Evolutionary conservation across 2,797 vertebrate species (phyloP), one percentile per base, ranked within the genome.

Genomic region (Neostethus bicornis): DNA sequence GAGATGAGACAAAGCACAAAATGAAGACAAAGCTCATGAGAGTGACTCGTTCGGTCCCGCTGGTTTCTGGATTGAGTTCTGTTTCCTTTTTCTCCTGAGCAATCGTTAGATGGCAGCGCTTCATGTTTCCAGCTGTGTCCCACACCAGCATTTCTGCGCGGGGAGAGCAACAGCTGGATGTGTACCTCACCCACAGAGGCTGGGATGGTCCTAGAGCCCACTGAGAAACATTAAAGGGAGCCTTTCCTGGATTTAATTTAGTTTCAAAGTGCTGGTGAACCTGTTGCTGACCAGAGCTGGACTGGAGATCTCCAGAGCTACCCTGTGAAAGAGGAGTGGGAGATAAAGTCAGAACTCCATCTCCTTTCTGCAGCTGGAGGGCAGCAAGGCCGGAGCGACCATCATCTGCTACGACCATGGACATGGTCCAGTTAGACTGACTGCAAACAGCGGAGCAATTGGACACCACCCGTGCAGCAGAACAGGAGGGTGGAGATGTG

Each of bases 151-250:
- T 54, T 68, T 91, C 89, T 3, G 90, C 92, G 24, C 61, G 48
- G 13, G 69, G 56, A 1, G 70, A 81, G 72, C 93, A 94, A 79
- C 93, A 94, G 70, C 77, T 70, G 28, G 93, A 92, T 0, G 63
- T 80, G 72, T 93, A 93, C 10, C 28, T 68, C 67, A 85, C 71
- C 51, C 75, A 83, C 32, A 93, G 70, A 4, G 81, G 80, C 54
- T 82, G 73, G 10, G 83, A 75, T 3, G 79, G 60, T 7, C 28
- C 77, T 19, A 45, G 43, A 0, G 31, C 64, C 87, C 86, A 85
- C n/a, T 67, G 68, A 6, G 87, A 79, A 16, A 93, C 68, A 43
- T 90, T 88, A 29, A 90, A 13, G 28, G 83, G 77, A 4, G 75
- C 48, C 21, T 89, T 77, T 9, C 89, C 87, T 23, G 48, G 63